Evolutionary conservation across 2,888 invertebrate species (phyloP).

Genomic region (Cerastoderma edule): DNA sequence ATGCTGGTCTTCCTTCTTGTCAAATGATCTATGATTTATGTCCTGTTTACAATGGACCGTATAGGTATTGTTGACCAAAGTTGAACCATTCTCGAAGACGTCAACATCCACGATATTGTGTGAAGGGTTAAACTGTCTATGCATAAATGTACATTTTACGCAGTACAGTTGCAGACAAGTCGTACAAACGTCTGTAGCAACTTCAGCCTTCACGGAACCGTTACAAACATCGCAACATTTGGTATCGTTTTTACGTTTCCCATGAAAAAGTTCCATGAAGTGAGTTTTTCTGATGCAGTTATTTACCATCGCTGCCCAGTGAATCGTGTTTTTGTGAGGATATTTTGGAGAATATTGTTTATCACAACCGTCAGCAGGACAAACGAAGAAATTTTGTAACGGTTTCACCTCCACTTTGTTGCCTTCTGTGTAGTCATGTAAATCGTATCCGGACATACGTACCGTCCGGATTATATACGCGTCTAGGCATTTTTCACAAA

Average conservation of each 20-base stretch:
- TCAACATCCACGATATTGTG: constrained; percentile 9
- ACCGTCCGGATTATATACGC: constrained; percentile 7
- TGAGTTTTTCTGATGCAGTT: neutral
- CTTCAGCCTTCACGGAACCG: neutral
- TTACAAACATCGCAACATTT: constrained; percentile 16
- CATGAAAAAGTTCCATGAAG: constrained; percentile 6
- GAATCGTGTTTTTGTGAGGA: neutral
- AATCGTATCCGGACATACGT: constrained; percentile 19
- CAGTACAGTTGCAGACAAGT: constrained; percentile 6
- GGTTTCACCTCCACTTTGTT: constrained; percentile 12
- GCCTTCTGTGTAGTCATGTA: neutral
- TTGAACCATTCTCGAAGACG: neutral
- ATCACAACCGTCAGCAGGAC: constrained; percentile 20
- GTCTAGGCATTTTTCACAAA: constrained; percentile 5
- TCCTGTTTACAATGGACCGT: no score
- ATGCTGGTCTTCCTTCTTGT: no score
- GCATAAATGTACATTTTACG: constrained; percentile 13
- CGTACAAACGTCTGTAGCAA: constrained; percentile 9
- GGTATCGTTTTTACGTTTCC: constrained; percentile 4
- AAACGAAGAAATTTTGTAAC: constrained; percentile 5
- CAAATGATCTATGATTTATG: no score
- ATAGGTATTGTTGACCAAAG: neutral
- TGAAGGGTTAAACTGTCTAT: neutral
- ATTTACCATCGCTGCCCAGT: constrained; percentile 10
- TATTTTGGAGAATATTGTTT: neutral